A percentile compares a stretch with the other conserved stretches of the same genome.
These are phyloP conservation scores for Aricia agestis DNA, from an alignment of 1,140 invertebrate species.

Conservation along the genomic window DNA sequence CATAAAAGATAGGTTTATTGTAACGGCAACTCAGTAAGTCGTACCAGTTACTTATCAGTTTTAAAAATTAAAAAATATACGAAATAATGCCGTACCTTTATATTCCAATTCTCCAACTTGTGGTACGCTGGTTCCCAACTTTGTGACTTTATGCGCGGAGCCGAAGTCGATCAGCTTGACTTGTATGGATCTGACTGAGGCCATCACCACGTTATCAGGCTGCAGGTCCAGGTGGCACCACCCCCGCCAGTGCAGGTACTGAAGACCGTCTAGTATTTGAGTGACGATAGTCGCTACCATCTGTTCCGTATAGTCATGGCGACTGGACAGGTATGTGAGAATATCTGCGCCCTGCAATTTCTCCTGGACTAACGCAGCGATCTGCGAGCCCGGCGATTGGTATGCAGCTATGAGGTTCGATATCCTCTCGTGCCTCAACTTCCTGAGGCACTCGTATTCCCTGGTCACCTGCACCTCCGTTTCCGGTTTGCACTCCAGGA, in stretches of 20 bases:
- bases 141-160: slow-evolving; percentile 86
- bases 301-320: slow-evolving; percentile 93
- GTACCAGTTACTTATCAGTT: no score
- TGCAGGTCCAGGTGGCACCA: slow-evolving; percentile 95
- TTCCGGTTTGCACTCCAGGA: slow-evolving; percentile 83
- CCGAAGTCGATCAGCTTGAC: slow-evolving; percentile 96
- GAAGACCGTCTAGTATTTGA: slow-evolving; percentile 90
- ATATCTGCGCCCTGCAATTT: slow-evolving; percentile 95
- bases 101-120: slow-evolving; percentile 84
- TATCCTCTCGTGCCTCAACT: slow-evolving; percentile 90
- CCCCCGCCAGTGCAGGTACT: slow-evolving; percentile 95
- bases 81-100: slow-evolving; percentile 74
- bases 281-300: slow-evolving; percentile 89
- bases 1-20: no score
- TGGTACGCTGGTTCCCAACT: slow-evolving; percentile 84
- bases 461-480: slow-evolving; percentile 81
- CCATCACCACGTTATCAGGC: slow-evolving; percentile 98
- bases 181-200: slow-evolving; percentile 87
- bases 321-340: slow-evolving; percentile 89
- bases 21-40: no score
- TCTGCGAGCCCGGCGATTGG: slow-evolving; percentile 79
- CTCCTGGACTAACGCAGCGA: slow-evolving; percentile 88
- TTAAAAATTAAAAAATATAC: neutral
- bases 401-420: slow-evolving; percentile 85
- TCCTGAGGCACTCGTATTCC: slow-evolving; percentile 89